Base-by-base conservation (phyloP, 2,113 vertebrate species). In the Hypomesus transpacificus region DNA sequence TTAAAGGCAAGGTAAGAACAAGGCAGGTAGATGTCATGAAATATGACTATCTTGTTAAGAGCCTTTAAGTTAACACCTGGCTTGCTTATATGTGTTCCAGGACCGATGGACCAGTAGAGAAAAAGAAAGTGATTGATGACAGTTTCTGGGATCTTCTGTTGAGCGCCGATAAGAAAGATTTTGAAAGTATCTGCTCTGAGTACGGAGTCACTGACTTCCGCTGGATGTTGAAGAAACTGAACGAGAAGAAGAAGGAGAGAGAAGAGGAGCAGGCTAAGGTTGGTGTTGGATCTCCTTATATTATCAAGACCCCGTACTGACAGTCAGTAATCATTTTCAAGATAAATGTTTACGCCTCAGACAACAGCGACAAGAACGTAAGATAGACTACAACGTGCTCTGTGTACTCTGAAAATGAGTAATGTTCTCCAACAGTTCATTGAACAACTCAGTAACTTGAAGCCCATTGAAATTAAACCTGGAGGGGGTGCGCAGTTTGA, bases 201-300 rank as follows among this genome's bases (percentile, higher is more conserved):
- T 94, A 95, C 0, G 93, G 94, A 11, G 84, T 97, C 53, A 94
- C 89, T 2, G 93, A 97, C 80, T 95, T 94, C 71, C 92, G 94
- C 1, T 84, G 95, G 75, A 94, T 97, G 92, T 84, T 97, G 76
- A 95, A 83, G 34, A 94, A 88, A 86, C 90, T 97, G 61, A 93
- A 89, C 60, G 88, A 92, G 78, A 87, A 94, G 73, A 95, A 86
- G 79, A 78, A 74, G 7, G 92, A 93, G 46, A 79, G 80, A 2
- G 92, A 94, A 67, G 82, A 75, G 70, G 86, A 91, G 66, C 90
- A 94, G 67, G 86, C 85, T 0, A 79, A 86, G 93, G 95, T 96
- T 78, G 69, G 68, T 70, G 18, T 17, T 17, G 18, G 59, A 70
- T 22, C 11, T 4, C n/a, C 58, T 17, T 69, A 56, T 66, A 17